Conservation (phyloP, 2,888 invertebrate species). For the Horisme vitalbata region DNA sequence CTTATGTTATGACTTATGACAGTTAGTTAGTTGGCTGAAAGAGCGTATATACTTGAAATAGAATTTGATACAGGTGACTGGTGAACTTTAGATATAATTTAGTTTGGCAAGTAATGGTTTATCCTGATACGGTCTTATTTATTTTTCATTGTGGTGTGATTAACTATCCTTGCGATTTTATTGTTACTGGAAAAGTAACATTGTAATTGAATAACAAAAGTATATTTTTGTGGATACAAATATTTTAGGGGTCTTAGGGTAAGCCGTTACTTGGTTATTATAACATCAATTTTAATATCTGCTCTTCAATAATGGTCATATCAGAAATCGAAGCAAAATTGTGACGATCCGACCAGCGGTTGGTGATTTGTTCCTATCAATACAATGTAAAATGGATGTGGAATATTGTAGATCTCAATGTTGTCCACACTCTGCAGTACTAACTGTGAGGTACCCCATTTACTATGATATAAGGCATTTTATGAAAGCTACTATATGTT, state of each 20-base stretch:
- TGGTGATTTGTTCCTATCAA: constrained; percentile 28
- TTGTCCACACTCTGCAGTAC: constrained; percentile 3
- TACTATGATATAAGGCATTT: constrained; percentile 17
- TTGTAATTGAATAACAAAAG: constrained; percentile 5
- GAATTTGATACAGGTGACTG: constrained; percentile 10
- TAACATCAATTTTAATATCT: not conserved
- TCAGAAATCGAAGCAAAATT: constrained; percentile 11
- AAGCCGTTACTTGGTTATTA: constrained; percentile 5
- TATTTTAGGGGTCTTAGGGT: too few relatives aligned
- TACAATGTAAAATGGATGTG: constrained; percentile 8
- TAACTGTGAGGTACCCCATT: constrained; percentile 7
- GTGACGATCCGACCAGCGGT: constrained; percentile 23
- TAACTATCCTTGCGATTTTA: constrained; percentile 3
- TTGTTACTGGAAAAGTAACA: constrained; percentile 12
- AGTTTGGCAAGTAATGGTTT: constrained; percentile 12
- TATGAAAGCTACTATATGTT: constrained; percentile 19
- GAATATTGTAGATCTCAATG: too few relatives aligned
- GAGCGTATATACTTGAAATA: constrained; percentile 7
- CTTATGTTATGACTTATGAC: not conserved
- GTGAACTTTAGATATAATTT: constrained; percentile 4
- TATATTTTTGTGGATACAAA: constrained; percentile 2
- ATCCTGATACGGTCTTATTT: not conserved
- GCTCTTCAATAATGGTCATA: constrained; percentile 17
- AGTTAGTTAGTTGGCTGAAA: too few relatives aligned
- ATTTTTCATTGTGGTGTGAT: constrained; percentile 5